Base-by-base conservation (phyloP, 2,113 vertebrate species). In the Harpagus bidentatus region DNA sequence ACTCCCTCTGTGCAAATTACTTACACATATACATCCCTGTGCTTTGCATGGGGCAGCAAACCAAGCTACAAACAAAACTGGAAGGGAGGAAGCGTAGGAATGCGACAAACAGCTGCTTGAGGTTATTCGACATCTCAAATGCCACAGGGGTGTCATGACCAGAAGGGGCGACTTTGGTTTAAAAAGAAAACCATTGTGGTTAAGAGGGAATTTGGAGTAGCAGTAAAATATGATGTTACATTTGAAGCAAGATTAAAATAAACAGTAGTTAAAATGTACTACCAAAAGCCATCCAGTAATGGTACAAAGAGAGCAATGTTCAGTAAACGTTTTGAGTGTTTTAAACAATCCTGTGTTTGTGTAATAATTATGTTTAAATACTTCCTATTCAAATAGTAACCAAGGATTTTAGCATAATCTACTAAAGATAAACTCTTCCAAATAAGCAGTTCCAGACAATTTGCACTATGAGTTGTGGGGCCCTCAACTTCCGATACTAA, bases 201-300 rank as follows among this genome's bases (percentile, higher is more conserved):
- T 65, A 86, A 55, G 40, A 79, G 32, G 53, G 80, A 82, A 66
- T 65, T 55, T 69, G 43, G 40, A 91, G 71, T 38, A 71, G 80
- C 36, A 71, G 28, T 55, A 53, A 45, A 71, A 45, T 43, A 48
- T 0, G 7, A 59, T 65, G 82, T 63, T 73, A 38, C 29, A 52
- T 74, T 43, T 69, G 26, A 85, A 88, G 61, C 18, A 73, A n/a
- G 59, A 58, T 20, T 88, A 70, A 88, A 94, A 48, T 91, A 91
- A 94, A 82, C 71, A 86, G 36, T 55, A 66, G 34, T 91, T 85
- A 86, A 79, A 73, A 69, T 55, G 36, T 45, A 22, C 26, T 74
- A 55, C 23, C 23, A 36, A 69, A 77, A 73, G 65, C 40, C 25
- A 48, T n/a, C 31, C 32, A 78, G 53, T 47, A 73, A 63, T 47